Evolutionary conservation across 2,888 invertebrate genomes (phyloP).

Genomic region (Cerastis rubricosa): DNA sequence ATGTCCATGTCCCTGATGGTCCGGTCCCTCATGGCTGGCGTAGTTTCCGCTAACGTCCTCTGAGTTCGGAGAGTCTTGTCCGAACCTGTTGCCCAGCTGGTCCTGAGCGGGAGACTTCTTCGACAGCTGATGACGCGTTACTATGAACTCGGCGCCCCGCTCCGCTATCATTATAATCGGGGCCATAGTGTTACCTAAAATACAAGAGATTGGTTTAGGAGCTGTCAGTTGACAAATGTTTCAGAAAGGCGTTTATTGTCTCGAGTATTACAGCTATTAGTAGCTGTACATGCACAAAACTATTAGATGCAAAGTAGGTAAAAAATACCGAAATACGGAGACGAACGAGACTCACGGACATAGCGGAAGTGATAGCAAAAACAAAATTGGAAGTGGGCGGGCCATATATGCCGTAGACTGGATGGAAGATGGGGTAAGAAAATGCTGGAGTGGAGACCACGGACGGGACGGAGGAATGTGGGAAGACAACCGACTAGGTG

Average conservation of each 20-base stretch:
- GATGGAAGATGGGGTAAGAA: too few relatives aligned
- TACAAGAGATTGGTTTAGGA: not conserved
- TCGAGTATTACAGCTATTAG: too few relatives aligned
- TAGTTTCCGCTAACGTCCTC: slow-evolving; percentile 61
- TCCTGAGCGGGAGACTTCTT: slow-evolving; percentile 76
- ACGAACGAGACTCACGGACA: too few relatives aligned
- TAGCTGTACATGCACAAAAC: not conserved
- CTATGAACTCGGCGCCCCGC: slow-evolving; percentile 89
- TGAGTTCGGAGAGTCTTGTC: slow-evolving; percentile 60
- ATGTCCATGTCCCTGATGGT: slow-evolving; percentile 8
- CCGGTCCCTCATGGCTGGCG: slow-evolving; percentile 56
- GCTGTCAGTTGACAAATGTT: not conserved
- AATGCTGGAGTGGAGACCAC: too few relatives aligned
- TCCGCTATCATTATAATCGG: slow-evolving; percentile 92
- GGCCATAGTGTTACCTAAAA: slow-evolving; percentile 90
- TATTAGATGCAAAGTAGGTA: not conserved
- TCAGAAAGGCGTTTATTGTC: not conserved
- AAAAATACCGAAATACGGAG: too few relatives aligned
- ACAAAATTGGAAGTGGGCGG: too few relatives aligned
- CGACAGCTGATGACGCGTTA: slow-evolving; percentile 84
- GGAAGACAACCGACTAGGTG: too few relatives aligned
- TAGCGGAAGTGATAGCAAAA: too few relatives aligned
- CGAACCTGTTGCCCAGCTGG: slow-evolving; percentile 72
- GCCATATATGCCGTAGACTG: too few relatives aligned
- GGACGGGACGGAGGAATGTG: too few relatives aligned